Conservation (phyloP, 1,140 invertebrate genomes). For the Zaprionus kolodkinae region DNA sequence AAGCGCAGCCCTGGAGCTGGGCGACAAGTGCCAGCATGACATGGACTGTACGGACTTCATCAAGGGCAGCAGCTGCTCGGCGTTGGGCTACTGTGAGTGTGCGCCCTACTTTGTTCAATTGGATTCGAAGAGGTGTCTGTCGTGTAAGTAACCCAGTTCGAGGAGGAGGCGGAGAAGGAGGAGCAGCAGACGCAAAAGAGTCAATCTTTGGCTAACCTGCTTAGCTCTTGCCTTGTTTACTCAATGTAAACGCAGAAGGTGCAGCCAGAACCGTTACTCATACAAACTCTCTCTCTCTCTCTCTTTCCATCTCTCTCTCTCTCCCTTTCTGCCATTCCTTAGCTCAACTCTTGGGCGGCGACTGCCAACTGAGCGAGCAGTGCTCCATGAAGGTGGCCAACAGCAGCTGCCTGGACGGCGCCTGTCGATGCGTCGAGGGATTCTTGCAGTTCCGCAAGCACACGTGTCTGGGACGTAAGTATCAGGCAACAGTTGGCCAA, state of each 20-base stretch:
- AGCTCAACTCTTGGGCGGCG: conserved; percentile 91
- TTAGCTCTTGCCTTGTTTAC: conserved; percentile 25
- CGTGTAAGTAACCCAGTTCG: conserved; percentile 86
- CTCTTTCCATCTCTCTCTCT: conserved; percentile 10
- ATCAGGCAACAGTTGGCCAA: conserved; percentile 66
- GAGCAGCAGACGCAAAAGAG: conserved; percentile 55
- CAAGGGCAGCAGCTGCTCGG: conserved; percentile 82
- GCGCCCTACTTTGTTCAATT: conserved; percentile 88
- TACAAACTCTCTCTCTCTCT: conserved; percentile 21
- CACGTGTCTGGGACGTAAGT: conserved; percentile 95
- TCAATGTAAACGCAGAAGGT: background rate
- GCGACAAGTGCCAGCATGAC: conserved; percentile 82
- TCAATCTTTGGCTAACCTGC: conserved; percentile 72
- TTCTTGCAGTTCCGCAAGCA: conserved; percentile 93
- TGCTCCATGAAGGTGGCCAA: conserved; percentile 92
- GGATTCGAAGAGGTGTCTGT: conserved; percentile 88
- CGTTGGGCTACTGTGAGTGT: conserved; percentile 87
- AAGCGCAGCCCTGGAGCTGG: conserved; percentile 57
- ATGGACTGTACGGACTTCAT: conserved; percentile 84
- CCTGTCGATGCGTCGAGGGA: conserved; percentile 91
- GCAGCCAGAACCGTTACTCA: conserved; percentile 57
- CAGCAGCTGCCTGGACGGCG: conserved; percentile 89
- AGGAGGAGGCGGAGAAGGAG: background rate
- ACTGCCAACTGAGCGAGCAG: conserved; percentile 90
- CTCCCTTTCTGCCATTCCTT: background rate